Evolutionary conservation across 2,888 invertebrate genomes (phyloP), one percentile per base, ranked within the genome.

Genomic region (Notodromas monacha): DNA sequence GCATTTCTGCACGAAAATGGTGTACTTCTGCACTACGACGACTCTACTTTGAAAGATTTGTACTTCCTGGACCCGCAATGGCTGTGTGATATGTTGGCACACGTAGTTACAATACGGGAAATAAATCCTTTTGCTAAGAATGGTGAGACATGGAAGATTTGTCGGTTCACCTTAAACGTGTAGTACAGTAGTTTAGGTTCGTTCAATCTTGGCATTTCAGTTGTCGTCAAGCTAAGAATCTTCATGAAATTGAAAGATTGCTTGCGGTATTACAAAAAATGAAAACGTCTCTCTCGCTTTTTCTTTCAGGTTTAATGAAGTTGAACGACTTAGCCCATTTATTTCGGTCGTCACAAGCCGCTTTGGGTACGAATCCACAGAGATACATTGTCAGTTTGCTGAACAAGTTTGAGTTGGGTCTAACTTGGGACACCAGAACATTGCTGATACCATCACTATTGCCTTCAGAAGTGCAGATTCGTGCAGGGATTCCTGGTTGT

Each of bases 31-130:
- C 81, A 84, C 48, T 84, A 81, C 42, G 81, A 84, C 41, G 86
- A 86, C 47, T 77, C 81, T 1, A 76, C 79, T 0, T 53, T 86
- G 2, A 70, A 77, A 44, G 86, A 92, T 51, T 57, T 86, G 30
- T 89, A 86, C 51, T 96, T 96, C 50, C 53, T 96, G 28, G 76
- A 86, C 48, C 89, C 92, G 0, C 92, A 96, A 48, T 96, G 92
- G 92, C 57, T 96, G 26, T 92, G 89, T 50, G 92, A 96, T 48
- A 74, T 89, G 61, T 49, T 96, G 26, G 86, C 92, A 0, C 81
- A 81, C 47, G 84, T 92, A 2, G 79, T 92, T 16, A 84, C 89
- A 0, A 77, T 89, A 12, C 52, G 84, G n/a, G 86, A 89, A 52
- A 77, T 89, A 38, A 89, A 89, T 54, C 81, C 81, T 0, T 86